Base-by-base conservation (phyloP, 2,888 invertebrate species). In the Scelioninae gen. 1 region DNA sequence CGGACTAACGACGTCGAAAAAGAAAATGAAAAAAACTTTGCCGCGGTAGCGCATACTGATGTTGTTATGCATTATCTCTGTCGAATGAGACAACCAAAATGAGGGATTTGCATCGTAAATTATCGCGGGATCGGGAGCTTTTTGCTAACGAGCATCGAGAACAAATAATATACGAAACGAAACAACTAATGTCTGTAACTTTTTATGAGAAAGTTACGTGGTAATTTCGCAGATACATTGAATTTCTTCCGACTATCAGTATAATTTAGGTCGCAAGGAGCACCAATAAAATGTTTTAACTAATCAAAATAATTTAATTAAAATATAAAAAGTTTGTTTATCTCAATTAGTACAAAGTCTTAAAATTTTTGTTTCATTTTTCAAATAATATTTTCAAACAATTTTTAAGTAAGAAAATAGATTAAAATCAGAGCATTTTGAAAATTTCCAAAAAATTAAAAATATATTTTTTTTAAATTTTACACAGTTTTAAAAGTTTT, bases 41-140 rank as follows among this genome's bases (percentile, higher is more conserved):
- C 62, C 47, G 53, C 69, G 16, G 63, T 69, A 78, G 71, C 63
- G 38, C 55, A 71, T 71, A 3, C 69, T 69, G 55, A 53, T 40
- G 63, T 63, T 55, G 62, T 71, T 71, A 69, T 69, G 60, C 63
- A 78, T 78, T 63, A 69, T 63, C 56, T 56, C 69, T 40, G 56
- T 56, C 56, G 78, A 58, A 75, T 65, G 38, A 63, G 74, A 77
- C 68, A 55, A 49, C 62, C 40, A 49, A 68, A 62, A 62, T 62
- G 43, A 77, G 62, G 15, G 32, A 66, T 75, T 65, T 45, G 45
- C 34, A 49, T 58, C 58, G 49, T 66, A 49, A 56, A 75, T 75
- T 75, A 56, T 75, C 60, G 40, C 58, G 47, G 58, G 69, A 56
- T 51, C 40, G 40, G 31, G 15, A 51, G 38, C 32, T 62, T 51